Evolutionary conservation across 2,888 invertebrate species (phyloP).

Genomic region (Lycocerus yunnanus): DNA sequence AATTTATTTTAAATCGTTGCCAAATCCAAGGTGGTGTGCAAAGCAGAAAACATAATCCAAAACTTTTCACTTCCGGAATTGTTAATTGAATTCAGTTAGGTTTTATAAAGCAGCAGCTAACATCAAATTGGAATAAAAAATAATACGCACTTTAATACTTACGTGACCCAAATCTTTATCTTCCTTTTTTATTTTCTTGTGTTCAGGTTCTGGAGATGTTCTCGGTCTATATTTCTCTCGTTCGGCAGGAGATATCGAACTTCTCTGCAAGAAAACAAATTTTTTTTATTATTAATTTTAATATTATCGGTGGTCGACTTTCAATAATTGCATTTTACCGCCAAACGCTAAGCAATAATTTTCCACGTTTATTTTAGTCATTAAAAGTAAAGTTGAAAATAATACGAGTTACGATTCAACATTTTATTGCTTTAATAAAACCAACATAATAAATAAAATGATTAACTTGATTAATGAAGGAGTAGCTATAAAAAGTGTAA

Average conservation of each 20-base stretch:
- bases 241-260: slow-evolving; percentile 82
- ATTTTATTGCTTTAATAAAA: slow-evolving; percentile 2
- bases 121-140: background rate
- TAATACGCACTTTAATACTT: slow-evolving; percentile 61
- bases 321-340: slow-evolving; percentile 10
- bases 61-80: background rate
- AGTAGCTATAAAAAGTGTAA: slow-evolving; percentile 2
- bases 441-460: slow-evolving; percentile 8
- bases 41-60: background rate
- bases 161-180: slow-evolving; percentile 78
- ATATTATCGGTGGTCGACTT: background rate
- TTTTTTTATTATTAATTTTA: background rate
- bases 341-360: slow-evolving; percentile 15
- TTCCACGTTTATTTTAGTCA: slow-evolving; percentile 9
- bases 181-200: slow-evolving; percentile 81
- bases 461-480: slow-evolving; percentile 3
- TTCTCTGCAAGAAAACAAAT: slow-evolving; percentile 61
- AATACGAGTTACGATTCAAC: slow-evolving; percentile 3
- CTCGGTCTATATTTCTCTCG: slow-evolving; percentile 82
- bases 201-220: slow-evolving; percentile 74
- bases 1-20: slow-evolving; percentile 1
- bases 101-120: background rate
- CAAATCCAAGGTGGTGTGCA: background rate
- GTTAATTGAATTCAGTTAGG: background rate
- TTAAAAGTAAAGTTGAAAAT: slow-evolving; percentile 12